These are phyloP conservation scores for Peromyscus eremicus DNA, from an alignment of 2,797 vertebrate species.

Conservation along the genomic window DNA sequence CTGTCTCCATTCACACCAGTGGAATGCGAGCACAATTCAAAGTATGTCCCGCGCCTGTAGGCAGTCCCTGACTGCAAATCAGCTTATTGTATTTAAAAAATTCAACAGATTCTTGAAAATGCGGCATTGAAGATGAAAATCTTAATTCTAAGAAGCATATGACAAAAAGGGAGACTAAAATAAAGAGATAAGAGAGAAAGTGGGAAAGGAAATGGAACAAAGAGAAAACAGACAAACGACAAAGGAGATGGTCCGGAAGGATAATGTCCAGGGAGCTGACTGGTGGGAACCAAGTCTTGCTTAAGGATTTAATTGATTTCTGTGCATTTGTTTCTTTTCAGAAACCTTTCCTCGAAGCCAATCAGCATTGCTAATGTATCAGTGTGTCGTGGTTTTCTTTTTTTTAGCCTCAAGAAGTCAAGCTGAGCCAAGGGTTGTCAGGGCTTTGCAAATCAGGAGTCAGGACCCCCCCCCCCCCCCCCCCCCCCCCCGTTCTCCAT, in stretches of 20 bases:
- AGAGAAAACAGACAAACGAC: slow-evolving; percentile 49
- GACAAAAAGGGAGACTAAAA: slow-evolving; percentile 53
- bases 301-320: slow-evolving; percentile 65
- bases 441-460: slow-evolving; percentile 42
- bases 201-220: slow-evolving; percentile 69
- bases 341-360: slow-evolving; percentile 53
- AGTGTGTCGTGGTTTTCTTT: not conserved
- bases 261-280: slow-evolving; percentile 10
- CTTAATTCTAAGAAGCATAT: slow-evolving; percentile 66
- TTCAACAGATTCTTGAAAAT: slow-evolving; percentile 69
- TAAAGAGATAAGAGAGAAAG: slow-evolving; percentile 68
- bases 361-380: slow-evolving; percentile 59
- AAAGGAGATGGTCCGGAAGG: slow-evolving; percentile 36
- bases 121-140: slow-evolving; percentile 78
- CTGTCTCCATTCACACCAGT: slow-evolving; percentile 56
- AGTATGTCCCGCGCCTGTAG: not conserved
- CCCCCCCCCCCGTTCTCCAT: not conserved
- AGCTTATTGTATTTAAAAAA: slow-evolving; percentile 78
- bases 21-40: slow-evolving; percentile 62
- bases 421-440: slow-evolving; percentile 63
- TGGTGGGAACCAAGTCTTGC: slow-evolving; percentile 50
- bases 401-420: slow-evolving; percentile 53
- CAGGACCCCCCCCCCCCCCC: no score
- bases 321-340: slow-evolving; percentile 55
- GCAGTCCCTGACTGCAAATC: slow-evolving; percentile 77